Evolutionary conservation across 2,797 vertebrate species (phyloP).

Genomic region (Micrastur ruficollis): DNA sequence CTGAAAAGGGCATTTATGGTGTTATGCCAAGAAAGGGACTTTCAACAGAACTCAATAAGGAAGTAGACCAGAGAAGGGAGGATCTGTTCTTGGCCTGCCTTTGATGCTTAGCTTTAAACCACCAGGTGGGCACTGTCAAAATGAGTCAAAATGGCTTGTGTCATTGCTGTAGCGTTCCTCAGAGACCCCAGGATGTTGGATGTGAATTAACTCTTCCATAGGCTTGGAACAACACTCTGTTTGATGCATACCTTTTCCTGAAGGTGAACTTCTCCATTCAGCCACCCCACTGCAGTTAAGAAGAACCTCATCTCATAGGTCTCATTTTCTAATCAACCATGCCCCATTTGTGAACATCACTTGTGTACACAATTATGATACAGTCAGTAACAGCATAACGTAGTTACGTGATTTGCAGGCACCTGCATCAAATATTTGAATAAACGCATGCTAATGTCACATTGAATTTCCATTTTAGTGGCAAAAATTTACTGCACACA

Average conservation of each 20-base stretch:
- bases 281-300: not conserved
- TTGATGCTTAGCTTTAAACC: not conserved
- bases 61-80: not conserved
- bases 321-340: constrained; percentile 44
- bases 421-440: constrained; percentile 30
- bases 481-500: not conserved
- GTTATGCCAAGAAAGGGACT: not conserved
- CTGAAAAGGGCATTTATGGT: not conserved
- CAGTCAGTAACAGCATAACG: not conserved
- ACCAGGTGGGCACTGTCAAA: not conserved
- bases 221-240: not conserved
- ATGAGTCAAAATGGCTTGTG: not conserved
- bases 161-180: not conserved
- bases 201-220: not conserved
- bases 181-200: not conserved
- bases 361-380: constrained; percentile 31
- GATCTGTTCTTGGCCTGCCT: not conserved
- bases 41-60: not conserved
- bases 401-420: not conserved
- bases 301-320: not conserved
- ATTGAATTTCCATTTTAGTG: not conserved
- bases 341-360: constrained; percentile 19
- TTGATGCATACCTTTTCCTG: not conserved
- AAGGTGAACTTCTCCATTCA: not conserved
- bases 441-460: not conserved